These are phyloP conservation scores for Rhynchonema sp. DNA, from an alignment of 2,888 invertebrate genomes.

Conservation along the genomic window DNA sequence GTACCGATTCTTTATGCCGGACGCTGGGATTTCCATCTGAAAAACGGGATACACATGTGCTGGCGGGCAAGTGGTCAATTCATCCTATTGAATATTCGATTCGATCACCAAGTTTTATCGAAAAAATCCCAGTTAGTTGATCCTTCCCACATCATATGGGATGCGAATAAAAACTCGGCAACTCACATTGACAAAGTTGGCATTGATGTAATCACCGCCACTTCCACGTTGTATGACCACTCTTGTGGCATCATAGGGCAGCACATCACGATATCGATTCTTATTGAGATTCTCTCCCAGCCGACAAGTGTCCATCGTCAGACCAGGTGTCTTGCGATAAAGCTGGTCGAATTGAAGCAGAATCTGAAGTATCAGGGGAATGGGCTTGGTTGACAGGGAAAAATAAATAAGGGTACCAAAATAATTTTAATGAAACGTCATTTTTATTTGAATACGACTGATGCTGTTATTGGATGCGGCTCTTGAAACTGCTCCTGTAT, in stretches of 20 bases:
- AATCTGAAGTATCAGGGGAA: too few relatives aligned
- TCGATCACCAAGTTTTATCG: too few relatives aligned
- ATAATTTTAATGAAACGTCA: too few relatives aligned
- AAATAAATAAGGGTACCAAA: too few relatives aligned
- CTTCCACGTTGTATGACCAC: slow-evolving; percentile 52
- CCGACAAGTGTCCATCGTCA: slow-evolving; percentile 61
- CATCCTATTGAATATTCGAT: too few relatives aligned
- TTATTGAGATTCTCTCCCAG: slow-evolving; percentile 64
- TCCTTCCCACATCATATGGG: too few relatives aligned
- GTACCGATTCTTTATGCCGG: slow-evolving; percentile 73
- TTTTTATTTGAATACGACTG: too few relatives aligned
- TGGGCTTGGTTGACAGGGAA: too few relatives aligned
- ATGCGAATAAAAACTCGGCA: background rate
- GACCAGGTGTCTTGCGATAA: slow-evolving; percentile 66
- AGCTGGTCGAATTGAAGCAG: slow-evolving; percentile 81
- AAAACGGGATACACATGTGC: background rate
- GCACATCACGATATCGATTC: slow-evolving; percentile 55
- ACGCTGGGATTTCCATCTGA: slow-evolving; percentile 73
- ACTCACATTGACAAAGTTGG: slow-evolving; percentile 68
- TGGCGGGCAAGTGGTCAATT: background rate
- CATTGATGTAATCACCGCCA: slow-evolving; percentile 79
- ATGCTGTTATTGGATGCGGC: too few relatives aligned
- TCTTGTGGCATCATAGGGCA: slow-evolving; percentile 72
- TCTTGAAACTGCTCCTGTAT: too few relatives aligned
- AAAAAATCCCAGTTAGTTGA: too few relatives aligned